These are phyloP conservation scores for Nautilus pompilius DNA, from an alignment of 1,140 invertebrate genomes.

Conservation along the genomic window DNA sequence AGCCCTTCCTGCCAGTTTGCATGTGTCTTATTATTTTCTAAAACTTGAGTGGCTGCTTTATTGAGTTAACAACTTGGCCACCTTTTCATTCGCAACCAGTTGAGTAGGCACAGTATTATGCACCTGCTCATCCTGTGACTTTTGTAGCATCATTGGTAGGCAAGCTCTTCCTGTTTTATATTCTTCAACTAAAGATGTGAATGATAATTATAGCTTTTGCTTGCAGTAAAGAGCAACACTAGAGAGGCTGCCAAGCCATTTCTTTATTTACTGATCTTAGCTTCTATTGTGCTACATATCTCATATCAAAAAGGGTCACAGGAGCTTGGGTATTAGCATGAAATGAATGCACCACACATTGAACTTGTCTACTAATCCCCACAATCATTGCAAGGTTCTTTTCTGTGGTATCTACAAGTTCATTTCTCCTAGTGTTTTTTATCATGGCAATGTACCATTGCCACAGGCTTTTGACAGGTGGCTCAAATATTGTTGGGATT, in stretches of 20 bases:
- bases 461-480: no score
- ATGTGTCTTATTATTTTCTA: not conserved
- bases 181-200: not conserved
- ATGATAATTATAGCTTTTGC: not conserved
- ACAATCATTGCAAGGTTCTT: no score
- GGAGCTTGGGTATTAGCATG: slow-evolving; percentile 9
- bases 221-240: not conserved
- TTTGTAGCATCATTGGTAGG: not conserved
- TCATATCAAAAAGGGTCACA: slow-evolving; percentile 4
- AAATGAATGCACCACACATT: slow-evolving; percentile 9
- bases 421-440: no score
- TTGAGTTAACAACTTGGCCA: not conserved
- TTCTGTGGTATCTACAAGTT: no score
- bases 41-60: not conserved
- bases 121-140: not conserved
- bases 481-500: no score
- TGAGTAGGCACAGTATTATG: not conserved
- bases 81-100: not conserved
- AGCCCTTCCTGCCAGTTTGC: not conserved
- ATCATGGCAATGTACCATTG: no score
- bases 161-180: not conserved
- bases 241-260: not conserved
- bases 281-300: slow-evolving; percentile 3
- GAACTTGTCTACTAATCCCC: no score
- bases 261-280: slow-evolving; percentile 3